phyloP scores from a whole-genome alignment of 2,888 invertebrate genomes.

The Ornithoptera priamus region DNA sequence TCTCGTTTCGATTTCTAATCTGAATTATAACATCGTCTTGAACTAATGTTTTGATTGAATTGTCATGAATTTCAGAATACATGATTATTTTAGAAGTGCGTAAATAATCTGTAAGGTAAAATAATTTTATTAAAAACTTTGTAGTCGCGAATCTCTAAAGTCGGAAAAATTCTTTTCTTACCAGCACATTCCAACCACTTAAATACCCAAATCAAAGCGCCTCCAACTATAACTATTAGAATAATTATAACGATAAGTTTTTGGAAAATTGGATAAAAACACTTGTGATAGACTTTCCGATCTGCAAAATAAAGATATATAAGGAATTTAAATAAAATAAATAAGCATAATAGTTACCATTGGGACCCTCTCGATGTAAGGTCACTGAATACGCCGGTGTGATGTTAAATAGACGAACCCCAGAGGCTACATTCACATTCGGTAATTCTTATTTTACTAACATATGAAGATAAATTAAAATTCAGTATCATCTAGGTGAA shows the following conservation, averaged over 20 bases:
- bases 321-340: too few species aligned
- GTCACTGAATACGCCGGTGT: too few species aligned
- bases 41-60: constrained; percentile 49
- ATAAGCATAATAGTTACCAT: too few species aligned
- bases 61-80: constrained; percentile 48
- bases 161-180: constrained; percentile 37
- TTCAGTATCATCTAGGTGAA: too few species aligned
- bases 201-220: constrained; percentile 49
- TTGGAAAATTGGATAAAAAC: constrained; percentile 48
- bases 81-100: constrained; percentile 56
- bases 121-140: not conserved
- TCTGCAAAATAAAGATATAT: constrained; percentile 44
- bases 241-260: constrained; percentile 48
- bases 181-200: constrained; percentile 49
- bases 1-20: constrained; percentile 50
- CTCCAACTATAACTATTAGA: constrained; percentile 46
- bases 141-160: not conserved
- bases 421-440: too few species aligned
- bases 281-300: constrained; percentile 43
- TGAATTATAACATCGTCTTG: constrained; percentile 49
- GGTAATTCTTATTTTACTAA: too few species aligned
- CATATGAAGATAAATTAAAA: too few species aligned
- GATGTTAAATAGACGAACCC: too few species aligned
- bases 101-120: constrained; percentile 46
- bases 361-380: too few species aligned